These are phyloP conservation scores for Amblyteles armatorius DNA, from an alignment of 2,888 invertebrate species.

Conservation along the genomic window DNA sequence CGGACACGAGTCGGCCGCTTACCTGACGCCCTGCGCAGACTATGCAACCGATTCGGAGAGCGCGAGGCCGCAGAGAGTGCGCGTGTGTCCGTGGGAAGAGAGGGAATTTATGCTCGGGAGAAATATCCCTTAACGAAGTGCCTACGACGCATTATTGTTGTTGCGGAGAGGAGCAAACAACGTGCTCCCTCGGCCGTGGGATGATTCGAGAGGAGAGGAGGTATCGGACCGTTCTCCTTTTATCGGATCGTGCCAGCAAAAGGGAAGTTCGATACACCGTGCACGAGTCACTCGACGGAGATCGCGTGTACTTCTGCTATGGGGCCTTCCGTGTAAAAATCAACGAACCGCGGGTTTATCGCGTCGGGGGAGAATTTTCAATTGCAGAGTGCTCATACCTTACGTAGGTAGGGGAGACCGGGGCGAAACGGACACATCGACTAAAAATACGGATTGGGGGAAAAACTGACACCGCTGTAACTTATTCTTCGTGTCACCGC, in stretches of 20 bases:
- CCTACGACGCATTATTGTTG: slow-evolving; percentile 81
- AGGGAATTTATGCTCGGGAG: slow-evolving; percentile 60
- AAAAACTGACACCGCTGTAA: too few relatives aligned
- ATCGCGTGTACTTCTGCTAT: not conserved
- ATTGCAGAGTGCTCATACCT: not conserved
- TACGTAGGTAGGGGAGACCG: too few relatives aligned
- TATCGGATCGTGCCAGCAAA: slow-evolving; percentile 79
- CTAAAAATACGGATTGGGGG: too few relatives aligned
- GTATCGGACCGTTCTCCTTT: slow-evolving; percentile 76
- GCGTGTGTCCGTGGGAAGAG: not conserved
- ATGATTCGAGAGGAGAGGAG: slow-evolving; percentile 44
- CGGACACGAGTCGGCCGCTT: slow-evolving; percentile 20
- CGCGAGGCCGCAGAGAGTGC: not conserved
- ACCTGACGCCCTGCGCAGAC: not conserved
- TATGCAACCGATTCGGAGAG: not conserved
- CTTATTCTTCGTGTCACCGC: too few relatives aligned
- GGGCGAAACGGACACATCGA: too few relatives aligned
- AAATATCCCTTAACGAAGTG: slow-evolving; percentile 80
- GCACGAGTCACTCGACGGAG: not conserved
- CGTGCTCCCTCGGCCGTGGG: slow-evolving; percentile 54
- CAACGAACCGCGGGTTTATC: not conserved
- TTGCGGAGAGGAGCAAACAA: slow-evolving; percentile 64
- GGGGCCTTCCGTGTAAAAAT: not conserved
- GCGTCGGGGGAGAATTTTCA: not conserved
- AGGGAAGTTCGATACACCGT: slow-evolving; percentile 44